Base-by-base conservation (phyloP, 1,140 invertebrate genomes). In the Drosophila rufa region DNA sequence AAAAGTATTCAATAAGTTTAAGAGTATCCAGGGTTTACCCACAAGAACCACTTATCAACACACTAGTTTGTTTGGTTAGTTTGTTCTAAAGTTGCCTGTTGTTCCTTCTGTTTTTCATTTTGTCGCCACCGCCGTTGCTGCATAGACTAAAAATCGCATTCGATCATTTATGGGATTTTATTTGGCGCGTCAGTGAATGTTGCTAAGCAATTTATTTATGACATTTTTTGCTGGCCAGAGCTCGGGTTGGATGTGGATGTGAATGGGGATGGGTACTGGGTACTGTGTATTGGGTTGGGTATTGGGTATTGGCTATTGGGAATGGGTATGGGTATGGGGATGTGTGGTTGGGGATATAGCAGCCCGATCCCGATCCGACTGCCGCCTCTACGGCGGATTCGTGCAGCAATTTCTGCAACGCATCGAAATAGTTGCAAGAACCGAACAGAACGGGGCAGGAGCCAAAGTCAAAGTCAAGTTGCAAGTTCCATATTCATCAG, bases 141-240 rank as follows among this genome's bases (percentile, higher is more conserved):
- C 79, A 91, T 89, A 87, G 86, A 92, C 90, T 92, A 85, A 89
- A 92, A 92, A 92, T 92, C 91, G 84, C 81, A 87, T 81, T 92
- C 91, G 91, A 92, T 92, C 91, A 89, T 92, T 91, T 92, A 92
- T 92, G 86, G 91, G 74, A 85, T 91, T 92, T 92, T 92, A 92
- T 92, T 92, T 92, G 91, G 91, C 86, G 87, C 86, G 91, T 87
- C 91, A 92, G 81, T 85, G 91, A 92, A 92, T 92, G 91, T 92
- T 92, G 87, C 82, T 87, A 82, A 87, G 80, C 80, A 90, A 92
- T 92, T 92, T 92, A 92, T 92, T 92, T 92, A 92, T 92, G 91
- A 91, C 86, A 92, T 92, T 92, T 92, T 91, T 87, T 91, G 67
- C 70, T 84, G 59, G 57, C 83, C 45, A 48, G 19, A 40, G 42